Percentiles rank a stretch among this genome's conserved stretches.
phyloP scores from a whole-genome alignment of 2,797 vertebrate genomes.

The Malacoraja senta region DNA sequence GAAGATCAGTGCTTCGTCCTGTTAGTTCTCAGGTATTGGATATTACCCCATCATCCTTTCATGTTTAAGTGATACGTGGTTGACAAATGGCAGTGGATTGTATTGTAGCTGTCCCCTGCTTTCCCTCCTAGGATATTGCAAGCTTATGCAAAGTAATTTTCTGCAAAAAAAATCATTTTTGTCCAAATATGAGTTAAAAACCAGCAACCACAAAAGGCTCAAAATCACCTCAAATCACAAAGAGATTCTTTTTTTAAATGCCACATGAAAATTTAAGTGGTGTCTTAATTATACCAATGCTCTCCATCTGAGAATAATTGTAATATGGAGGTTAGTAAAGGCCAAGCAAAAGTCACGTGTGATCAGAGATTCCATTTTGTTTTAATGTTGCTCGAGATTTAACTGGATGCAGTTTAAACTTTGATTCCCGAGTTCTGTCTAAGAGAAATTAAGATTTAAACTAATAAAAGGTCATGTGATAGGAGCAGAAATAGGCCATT shows the following conservation, averaged over 20 bases:
- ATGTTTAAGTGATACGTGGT: neutral
- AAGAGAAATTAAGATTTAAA: too few relatives aligned
- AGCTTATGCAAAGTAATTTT: neutral
- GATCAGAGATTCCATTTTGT: neutral
- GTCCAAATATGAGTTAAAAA: neutral
- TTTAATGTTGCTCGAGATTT: neutral
- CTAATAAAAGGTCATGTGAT: too few relatives aligned
- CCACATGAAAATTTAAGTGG: neutral
- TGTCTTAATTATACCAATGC: neutral
- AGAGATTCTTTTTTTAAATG: neutral
- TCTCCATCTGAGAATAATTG: neutral
- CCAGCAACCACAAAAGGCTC: neutral
- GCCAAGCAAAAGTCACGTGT: too few relatives aligned
- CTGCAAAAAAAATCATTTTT: neutral
- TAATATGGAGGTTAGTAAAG: too few relatives aligned
- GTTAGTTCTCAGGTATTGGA: constrained; percentile 49
- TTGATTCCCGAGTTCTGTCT: too few relatives aligned
- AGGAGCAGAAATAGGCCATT: too few relatives aligned
- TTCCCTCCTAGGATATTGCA: neutral
- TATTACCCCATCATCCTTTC: neutral
- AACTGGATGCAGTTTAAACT: neutral
- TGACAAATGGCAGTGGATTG: neutral
- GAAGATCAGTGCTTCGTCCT: constrained; percentile 80
- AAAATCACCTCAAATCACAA: neutral
- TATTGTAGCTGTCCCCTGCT: neutral